Evolutionary conservation across 1,140 invertebrate genomes (phyloP).

Genomic region (Trichonephila clavata): DNA sequence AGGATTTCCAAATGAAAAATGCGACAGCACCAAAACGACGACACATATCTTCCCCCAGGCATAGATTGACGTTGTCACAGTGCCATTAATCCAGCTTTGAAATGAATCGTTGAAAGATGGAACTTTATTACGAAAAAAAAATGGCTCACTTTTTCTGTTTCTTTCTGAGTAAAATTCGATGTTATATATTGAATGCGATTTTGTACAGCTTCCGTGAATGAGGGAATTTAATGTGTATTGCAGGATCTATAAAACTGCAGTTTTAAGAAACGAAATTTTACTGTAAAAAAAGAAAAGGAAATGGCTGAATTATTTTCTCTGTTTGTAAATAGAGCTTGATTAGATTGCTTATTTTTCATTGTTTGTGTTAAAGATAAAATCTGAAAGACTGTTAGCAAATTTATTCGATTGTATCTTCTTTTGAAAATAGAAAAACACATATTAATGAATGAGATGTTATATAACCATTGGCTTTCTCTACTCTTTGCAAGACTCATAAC

Average conservation of each 20-base stretch:
- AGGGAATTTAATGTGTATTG: neutral
- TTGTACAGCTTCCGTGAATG: neutral
- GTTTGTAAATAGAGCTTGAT: too few relatives aligned
- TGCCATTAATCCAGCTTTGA: conserved; percentile 32
- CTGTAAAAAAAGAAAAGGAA: too few relatives aligned
- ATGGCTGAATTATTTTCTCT: too few relatives aligned
- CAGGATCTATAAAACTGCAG: neutral
- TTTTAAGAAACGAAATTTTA: neutral
- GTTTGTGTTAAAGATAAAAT: too few relatives aligned
- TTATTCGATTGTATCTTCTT: too few relatives aligned
- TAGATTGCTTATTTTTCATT: too few relatives aligned
- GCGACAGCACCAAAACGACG: neutral
- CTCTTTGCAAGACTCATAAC: too few relatives aligned
- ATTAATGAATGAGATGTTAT: too few relatives aligned
- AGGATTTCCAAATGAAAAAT: neutral
- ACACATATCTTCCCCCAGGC: conserved; percentile 12
- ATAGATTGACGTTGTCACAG: conserved; percentile 6
- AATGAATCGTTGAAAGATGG: conserved; percentile 1
- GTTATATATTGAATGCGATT: neutral
- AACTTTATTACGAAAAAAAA: neutral
- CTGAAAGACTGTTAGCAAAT: too few relatives aligned
- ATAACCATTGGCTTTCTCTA: too few relatives aligned
- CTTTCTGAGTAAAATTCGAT: neutral
- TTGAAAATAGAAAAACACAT: too few relatives aligned
- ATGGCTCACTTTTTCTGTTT: neutral